These are phyloP conservation scores for Cynaeus angustus DNA, from an alignment of 2,888 invertebrate genomes.

Conservation along the genomic window DNA sequence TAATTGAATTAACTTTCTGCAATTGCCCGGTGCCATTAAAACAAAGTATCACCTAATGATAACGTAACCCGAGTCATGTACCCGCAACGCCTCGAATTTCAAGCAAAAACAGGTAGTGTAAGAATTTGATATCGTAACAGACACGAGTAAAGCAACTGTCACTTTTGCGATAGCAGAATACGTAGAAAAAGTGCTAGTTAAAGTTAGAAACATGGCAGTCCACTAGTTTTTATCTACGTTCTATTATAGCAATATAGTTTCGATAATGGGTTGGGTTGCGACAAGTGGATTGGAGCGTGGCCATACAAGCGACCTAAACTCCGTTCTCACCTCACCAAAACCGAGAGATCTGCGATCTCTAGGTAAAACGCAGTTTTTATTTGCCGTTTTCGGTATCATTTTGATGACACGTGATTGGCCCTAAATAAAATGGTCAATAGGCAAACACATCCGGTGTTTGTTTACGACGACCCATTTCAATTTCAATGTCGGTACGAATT, in stretches of 20 bases:
- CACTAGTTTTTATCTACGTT: slow-evolving; percentile 12
- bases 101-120: slow-evolving; percentile 37
- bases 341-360: not conserved
- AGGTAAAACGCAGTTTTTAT: not conserved
- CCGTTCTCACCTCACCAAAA: not conserved
- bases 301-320: not conserved
- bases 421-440: slow-evolving; percentile 39
- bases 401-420: slow-evolving; percentile 7
- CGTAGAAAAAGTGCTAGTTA: slow-evolving; percentile 11
- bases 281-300: slow-evolving; percentile 2
- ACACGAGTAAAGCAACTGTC: slow-evolving; percentile 17
- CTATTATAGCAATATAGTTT: slow-evolving; percentile 3
- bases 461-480: slow-evolving; percentile 40
- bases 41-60: slow-evolving; percentile 17
- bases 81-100: slow-evolving; percentile 18
- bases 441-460: slow-evolving; percentile 43
- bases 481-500: slow-evolving; percentile 35
- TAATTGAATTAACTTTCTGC: not conserved
- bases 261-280: slow-evolving; percentile 10
- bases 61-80: slow-evolving; percentile 19
- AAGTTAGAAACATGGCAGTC: not conserved
- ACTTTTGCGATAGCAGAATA: slow-evolving; percentile 23
- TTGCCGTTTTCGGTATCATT: not conserved
- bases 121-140: slow-evolving; percentile 40
- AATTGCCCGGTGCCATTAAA: not conserved